These are phyloP conservation scores for Ophthalmolycus amberensis DNA, from an alignment of 2,113 vertebrate species.

Conservation along the genomic window DNA sequence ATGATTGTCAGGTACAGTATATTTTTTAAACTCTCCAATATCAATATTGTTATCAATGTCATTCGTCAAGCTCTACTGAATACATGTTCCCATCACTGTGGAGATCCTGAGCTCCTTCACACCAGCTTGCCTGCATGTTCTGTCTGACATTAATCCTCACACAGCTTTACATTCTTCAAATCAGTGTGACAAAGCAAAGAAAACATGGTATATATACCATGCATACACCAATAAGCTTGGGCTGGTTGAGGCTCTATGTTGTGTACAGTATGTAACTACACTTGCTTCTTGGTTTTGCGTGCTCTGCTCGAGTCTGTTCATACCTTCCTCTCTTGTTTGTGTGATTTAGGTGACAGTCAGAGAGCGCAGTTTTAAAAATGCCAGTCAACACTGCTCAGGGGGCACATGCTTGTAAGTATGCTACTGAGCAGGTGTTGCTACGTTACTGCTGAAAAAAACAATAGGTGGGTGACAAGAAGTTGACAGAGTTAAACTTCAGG, in stretches of 20 bases:
- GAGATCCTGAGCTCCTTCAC: constrained; percentile 39
- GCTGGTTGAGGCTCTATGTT: constrained; percentile 10
- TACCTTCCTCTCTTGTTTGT: constrained; percentile 56
- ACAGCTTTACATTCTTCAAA: constrained; percentile 39
- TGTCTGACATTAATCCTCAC: constrained; percentile 53
- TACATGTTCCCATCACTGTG: constrained; percentile 35
- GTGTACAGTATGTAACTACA: not conserved
- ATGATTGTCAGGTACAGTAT: not conserved
- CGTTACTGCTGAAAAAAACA: constrained; percentile 53
- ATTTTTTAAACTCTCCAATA: not conserved
- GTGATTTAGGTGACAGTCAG: constrained; percentile 67
- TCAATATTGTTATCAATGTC: not conserved
- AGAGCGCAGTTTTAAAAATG: constrained; percentile 62
- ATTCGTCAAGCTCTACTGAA: not conserved
- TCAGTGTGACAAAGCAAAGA: constrained; percentile 40
- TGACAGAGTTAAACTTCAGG: constrained; percentile 65
- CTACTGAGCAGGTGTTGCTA: constrained; percentile 68
- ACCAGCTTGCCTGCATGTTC: constrained; percentile 33
- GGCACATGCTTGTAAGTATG: constrained; percentile 48
- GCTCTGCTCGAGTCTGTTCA: constrained; percentile 20
- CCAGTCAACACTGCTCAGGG: constrained; percentile 64
- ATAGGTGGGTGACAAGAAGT: constrained; percentile 51
- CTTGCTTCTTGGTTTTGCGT: constrained; percentile 7
- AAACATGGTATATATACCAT: not conserved
- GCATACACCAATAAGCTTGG: constrained; percentile 8